These are phyloP conservation scores for Montipora capricornis DNA, from an alignment of 64 coral and sea anemone species.

Conservation along the genomic window DNA sequence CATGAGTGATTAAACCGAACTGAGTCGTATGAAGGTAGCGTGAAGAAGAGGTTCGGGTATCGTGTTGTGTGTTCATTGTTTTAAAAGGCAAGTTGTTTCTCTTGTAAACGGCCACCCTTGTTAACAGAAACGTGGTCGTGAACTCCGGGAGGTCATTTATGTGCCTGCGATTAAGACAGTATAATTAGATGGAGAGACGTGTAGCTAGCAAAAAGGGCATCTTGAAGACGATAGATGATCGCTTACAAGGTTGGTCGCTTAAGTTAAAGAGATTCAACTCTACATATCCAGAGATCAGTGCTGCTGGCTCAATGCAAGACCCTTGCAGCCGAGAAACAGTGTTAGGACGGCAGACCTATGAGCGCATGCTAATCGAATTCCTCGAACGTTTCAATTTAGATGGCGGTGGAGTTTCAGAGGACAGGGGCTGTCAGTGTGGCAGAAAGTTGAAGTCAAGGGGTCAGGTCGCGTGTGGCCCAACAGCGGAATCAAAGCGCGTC, in stretches of 20 bases:
- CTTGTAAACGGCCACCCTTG: slow-evolving; percentile 1
- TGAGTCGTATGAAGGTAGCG: no score
- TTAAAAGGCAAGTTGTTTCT: background rate
- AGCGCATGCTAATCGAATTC: background rate
- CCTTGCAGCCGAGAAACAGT: background rate
- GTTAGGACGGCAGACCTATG: background rate
- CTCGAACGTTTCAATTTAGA: background rate
- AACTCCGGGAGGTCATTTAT: background rate
- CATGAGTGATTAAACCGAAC: no score
- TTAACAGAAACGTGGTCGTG: background rate
- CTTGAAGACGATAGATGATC: background rate
- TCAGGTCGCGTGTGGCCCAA: background rate
- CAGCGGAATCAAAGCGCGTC: background rate
- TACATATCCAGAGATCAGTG: background rate
- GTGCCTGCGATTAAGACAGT: background rate
- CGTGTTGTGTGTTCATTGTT: no score
- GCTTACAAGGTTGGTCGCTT: slow-evolving; percentile 3
- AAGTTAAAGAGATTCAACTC: background rate
- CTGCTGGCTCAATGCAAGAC: background rate
- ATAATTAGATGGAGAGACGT: background rate
- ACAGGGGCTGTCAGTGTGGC: background rate
- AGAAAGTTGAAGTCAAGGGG: background rate
- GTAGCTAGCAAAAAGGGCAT: background rate
- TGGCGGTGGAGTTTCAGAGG: background rate
- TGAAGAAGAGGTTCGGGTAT: no score